A percentile compares a stretch with the other conserved stretches of the same genome.
Evolutionary conservation across 2,113 vertebrate species (phyloP).

Genomic region (Hemibagrus wyckioides): DNA sequence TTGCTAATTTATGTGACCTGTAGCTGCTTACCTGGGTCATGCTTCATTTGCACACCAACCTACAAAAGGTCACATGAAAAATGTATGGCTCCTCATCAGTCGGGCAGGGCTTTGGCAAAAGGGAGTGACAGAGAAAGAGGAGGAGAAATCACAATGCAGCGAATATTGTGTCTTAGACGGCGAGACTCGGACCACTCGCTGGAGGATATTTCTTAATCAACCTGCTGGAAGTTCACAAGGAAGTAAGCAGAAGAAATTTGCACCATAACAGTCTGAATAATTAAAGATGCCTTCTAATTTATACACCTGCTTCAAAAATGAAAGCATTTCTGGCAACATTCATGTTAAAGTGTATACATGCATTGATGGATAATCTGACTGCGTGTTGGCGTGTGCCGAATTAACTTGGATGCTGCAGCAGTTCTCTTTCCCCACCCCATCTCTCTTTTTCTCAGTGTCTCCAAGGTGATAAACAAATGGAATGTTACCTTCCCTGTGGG

Average conservation of each 20-base stretch:
- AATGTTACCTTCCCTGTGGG: constrained; percentile 50
- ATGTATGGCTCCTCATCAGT: constrained; percentile 62
- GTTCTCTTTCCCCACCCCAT: not conserved
- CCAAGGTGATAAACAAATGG: constrained; percentile 57
- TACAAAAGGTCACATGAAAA: constrained; percentile 75
- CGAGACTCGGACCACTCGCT: not conserved
- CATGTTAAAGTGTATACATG: not conserved
- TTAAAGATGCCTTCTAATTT: constrained; percentile 31
- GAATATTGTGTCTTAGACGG: not conserved
- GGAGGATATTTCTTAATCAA: not conserved
- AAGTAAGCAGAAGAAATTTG: constrained; percentile 7
- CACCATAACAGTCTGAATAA: constrained; percentile 38
- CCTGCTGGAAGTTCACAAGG: not conserved
- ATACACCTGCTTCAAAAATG: constrained; percentile 13
- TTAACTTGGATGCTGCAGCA: constrained; percentile 23
- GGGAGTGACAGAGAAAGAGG: not conserved
- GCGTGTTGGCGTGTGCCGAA: not conserved
- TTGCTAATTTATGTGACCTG: constrained; percentile 20
- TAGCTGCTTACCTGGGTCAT: constrained; percentile 58
- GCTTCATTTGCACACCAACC: constrained; percentile 67
- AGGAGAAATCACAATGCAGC: not conserved
- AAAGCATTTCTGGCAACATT: not conserved
- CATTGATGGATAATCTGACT: not conserved
- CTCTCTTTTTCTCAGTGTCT: constrained; percentile 44
- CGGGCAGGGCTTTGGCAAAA: not conserved